Evolutionary conservation across 1,140 invertebrate species (phyloP), one percentile per base, ranked within the genome.

Genomic region (Bombus polaris): DNA sequence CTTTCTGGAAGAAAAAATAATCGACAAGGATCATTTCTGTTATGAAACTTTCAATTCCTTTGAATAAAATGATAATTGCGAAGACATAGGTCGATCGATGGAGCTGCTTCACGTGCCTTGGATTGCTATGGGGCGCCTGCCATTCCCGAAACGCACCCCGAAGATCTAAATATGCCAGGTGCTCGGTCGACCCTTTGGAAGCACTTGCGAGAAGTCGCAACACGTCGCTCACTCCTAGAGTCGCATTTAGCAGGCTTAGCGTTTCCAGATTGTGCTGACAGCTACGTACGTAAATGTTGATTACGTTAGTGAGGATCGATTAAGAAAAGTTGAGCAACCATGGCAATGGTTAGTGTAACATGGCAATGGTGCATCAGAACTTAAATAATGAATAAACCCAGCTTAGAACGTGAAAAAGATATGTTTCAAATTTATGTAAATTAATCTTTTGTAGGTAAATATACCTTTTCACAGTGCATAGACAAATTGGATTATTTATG

Each of bases 81-180:
- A 53, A 18, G 35, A 35, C 6, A 18, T 8, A 10, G 12, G 9
- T 9, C 9, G 12, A 59, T 59, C 28, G 57, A 77, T 65, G 15
- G 22, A 73, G 37, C 47, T 39, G 22, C 1, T 44, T 42, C 25
- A 18, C 62, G 22, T 86, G 94, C 94, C 93, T 95, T 9, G 94
- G 91, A 78, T 94, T 95, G 47, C 91, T 93, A 57, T 94, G 89
- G 65, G 93, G 94, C 28, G 93, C 91, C 86, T 95, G 94, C 94
- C 94, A 95, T 73, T 95, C 94, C 73, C 91, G 90, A 72, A 95
- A 95, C 74, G 94, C 93, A 68, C 94, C 94, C 9, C 94, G 91
- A 1, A 95, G 86, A 65, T 95, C 94, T 37, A 95, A 85, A 75
- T 89, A 92, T 57, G 79, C 77, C 32, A 95, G 70, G 37, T 86